Percentiles rank a stretch among this genome's conserved stretches.
phyloP scores from a whole-genome alignment of 2,113 vertebrate genomes.

The Thamnaconus septentrionalis region DNA sequence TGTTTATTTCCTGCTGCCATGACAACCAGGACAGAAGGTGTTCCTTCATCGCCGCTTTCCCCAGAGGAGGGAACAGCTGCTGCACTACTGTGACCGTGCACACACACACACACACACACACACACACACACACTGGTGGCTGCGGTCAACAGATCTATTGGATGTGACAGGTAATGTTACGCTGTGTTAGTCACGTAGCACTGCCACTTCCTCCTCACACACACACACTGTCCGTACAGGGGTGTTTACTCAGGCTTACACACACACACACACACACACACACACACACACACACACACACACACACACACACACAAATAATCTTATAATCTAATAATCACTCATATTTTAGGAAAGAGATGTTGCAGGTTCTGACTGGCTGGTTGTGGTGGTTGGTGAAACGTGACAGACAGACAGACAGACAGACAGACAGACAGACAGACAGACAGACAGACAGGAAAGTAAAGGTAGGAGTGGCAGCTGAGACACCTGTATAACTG shows the following conservation, averaged over 20 bases:
- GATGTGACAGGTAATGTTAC: constrained; percentile 67
- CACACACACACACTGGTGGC: background rate
- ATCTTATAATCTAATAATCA: constrained; percentile 3
- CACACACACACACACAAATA: constrained; percentile 9
- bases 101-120: constrained; percentile 1
- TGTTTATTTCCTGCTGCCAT: constrained; percentile 63
- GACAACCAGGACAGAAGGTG: constrained; percentile 56
- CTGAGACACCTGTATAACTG: too few relatives aligned
- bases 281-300: constrained; percentile 7
- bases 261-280: constrained; percentile 5
- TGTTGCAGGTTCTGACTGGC: too few relatives aligned
- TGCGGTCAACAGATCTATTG: constrained; percentile 40
- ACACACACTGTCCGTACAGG: constrained; percentile 24
- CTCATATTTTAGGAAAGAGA: too few relatives aligned
- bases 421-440: too few relatives aligned
- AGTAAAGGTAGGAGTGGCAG: too few relatives aligned
- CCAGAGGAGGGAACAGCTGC: constrained; percentile 56
- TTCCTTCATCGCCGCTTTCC: constrained; percentile 33
- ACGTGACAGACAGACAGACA: background rate
- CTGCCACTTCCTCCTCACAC: constrained; percentile 38
- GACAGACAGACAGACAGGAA: too few relatives aligned
- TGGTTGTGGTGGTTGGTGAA: constrained; percentile 1
- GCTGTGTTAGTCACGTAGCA: constrained; percentile 60
- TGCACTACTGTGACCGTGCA: constrained; percentile 35
- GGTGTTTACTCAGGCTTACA: constrained; percentile 46